Evolutionary conservation across 2,797 vertebrate genomes (phyloP).

Genomic region (Myripristis jacobus): DNA sequence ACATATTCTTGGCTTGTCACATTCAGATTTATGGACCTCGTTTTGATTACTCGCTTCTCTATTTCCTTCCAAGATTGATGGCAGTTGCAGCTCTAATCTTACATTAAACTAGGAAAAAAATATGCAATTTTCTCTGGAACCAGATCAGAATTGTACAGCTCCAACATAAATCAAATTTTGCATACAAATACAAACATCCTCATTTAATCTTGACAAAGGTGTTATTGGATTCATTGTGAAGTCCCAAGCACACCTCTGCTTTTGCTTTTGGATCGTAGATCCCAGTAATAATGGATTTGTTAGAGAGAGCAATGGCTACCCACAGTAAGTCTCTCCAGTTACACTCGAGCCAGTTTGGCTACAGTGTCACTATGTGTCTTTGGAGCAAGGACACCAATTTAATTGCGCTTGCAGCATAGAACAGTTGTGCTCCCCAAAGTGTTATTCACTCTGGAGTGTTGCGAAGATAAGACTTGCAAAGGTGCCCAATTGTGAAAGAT

Average conservation of each 20-base stretch:
- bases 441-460: slow-evolving; percentile 32
- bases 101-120: slow-evolving; percentile 67
- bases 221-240: slow-evolving; percentile 65
- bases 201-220: slow-evolving; percentile 58
- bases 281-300: slow-evolving; percentile 47
- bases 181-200: slow-evolving; percentile 64
- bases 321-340: slow-evolving; percentile 24
- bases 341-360: slow-evolving; percentile 15
- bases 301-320: not conserved
- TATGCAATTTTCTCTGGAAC: slow-evolving; percentile 54
- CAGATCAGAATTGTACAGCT: slow-evolving; percentile 50
- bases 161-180: slow-evolving; percentile 63
- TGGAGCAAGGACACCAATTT: slow-evolving; percentile 60
- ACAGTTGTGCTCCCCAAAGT: slow-evolving; percentile 37
- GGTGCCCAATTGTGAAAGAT: slow-evolving; percentile 24
- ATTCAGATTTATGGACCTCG: slow-evolving; percentile 75
- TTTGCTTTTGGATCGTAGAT: slow-evolving; percentile 34
- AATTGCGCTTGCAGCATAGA: slow-evolving; percentile 56
- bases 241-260: slow-evolving; percentile 16
- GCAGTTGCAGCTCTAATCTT: slow-evolving; percentile 66
- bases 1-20: slow-evolving; percentile 55
- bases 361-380: slow-evolving; percentile 41
- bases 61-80: slow-evolving; percentile 70
- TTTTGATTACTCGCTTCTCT: slow-evolving; percentile 72
- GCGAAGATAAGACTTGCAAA: slow-evolving; percentile 32